Percentiles rank a stretch among this genome's conserved stretches.
These are phyloP conservation scores for Cynopterus brachyotis DNA, from an alignment of 2,113 vertebrate species.

Conservation along the genomic window DNA sequence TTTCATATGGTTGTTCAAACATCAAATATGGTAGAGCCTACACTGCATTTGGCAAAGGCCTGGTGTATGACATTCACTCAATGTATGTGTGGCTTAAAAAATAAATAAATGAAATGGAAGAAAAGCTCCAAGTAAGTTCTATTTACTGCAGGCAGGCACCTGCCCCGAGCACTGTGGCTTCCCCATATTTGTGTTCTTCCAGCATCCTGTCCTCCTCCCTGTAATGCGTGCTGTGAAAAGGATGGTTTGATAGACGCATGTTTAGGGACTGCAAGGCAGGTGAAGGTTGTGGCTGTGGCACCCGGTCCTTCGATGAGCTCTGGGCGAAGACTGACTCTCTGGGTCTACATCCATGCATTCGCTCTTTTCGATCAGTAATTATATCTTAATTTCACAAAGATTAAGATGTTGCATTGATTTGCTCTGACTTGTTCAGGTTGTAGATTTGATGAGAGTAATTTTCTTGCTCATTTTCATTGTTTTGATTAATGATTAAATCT, in stretches of 20 bases:
- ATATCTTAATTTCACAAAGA: not conserved
- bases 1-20: not conserved
- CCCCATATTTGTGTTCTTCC: not conserved
- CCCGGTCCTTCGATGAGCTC: fast-evolving
- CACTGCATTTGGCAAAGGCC: not conserved
- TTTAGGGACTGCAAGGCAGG: not conserved
- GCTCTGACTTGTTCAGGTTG: not conserved
- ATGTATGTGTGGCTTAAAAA: not conserved
- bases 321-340: not conserved
- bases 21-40: not conserved
- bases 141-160: not conserved
- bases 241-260: not conserved
- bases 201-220: not conserved
- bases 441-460: not conserved
- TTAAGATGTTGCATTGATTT: not conserved
- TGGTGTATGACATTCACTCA: not conserved
- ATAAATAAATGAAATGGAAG: not conserved
- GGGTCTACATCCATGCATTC: fast-evolving
- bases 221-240: not conserved
- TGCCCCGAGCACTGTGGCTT: not conserved
- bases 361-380: not conserved
- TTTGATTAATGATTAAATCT: slow-evolving; percentile 18
- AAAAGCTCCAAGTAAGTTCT: not conserved
- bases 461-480: not conserved
- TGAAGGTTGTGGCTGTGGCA: not conserved